Conservation (phyloP, 1,140 invertebrate genomes). For the Oreohelix idahoensis region DNA sequence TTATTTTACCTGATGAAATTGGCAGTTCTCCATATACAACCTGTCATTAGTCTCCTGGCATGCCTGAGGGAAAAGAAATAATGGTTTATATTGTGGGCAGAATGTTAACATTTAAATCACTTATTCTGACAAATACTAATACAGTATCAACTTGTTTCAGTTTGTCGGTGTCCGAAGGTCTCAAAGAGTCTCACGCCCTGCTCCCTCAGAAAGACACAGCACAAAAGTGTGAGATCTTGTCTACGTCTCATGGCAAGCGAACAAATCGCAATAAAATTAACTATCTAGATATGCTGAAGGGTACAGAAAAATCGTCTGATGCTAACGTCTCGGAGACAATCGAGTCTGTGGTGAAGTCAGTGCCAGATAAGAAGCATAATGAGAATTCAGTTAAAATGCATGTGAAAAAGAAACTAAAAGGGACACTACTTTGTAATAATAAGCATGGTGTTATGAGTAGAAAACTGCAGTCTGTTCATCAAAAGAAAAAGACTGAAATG, state of each 20-base stretch:
- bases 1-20: too few species aligned
- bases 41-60: too few species aligned
- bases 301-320: slow-evolving; percentile 43
- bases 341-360: slow-evolving; percentile 37
- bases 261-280: slow-evolving; percentile 67
- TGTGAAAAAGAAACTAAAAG: background rate
- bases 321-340: slow-evolving; percentile 32
- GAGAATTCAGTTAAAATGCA: slow-evolving; percentile 30
- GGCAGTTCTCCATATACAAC: too few species aligned
- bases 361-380: background rate
- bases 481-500: slow-evolving; percentile 1
- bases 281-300: slow-evolving; percentile 63
- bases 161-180: background rate
- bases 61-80: too few species aligned
- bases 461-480: background rate
- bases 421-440: background rate
- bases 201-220: background rate
- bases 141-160: background rate
- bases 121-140: too few species aligned
- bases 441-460: background rate
- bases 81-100: too few species aligned
- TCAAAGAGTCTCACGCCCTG: background rate
- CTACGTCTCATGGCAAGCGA: slow-evolving; percentile 31
- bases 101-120: too few species aligned
- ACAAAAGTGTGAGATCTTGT: background rate